Evolutionary conservation across 2,113 vertebrate species (phyloP).

Genomic region (Columba livia): DNA sequence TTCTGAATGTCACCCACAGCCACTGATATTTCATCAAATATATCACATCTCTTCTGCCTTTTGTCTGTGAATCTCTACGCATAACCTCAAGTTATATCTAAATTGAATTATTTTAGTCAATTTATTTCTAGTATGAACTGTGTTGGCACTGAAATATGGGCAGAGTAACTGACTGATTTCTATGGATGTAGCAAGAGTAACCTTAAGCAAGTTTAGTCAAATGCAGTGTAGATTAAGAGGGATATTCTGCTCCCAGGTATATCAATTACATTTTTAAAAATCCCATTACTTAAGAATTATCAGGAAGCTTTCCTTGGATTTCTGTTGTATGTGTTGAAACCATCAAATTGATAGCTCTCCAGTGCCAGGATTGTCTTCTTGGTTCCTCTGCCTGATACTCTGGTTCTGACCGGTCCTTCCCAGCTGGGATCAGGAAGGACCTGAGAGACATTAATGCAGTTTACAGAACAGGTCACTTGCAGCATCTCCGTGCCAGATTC

Average conservation of each 20-base stretch:
- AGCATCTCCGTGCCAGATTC: neutral
- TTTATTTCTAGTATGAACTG: neutral
- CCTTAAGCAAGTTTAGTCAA: neutral
- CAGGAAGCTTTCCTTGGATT: neutral
- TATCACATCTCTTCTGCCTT: neutral
- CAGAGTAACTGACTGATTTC: neutral
- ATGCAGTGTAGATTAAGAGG: neutral
- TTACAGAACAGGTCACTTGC: neutral
- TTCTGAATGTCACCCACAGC: slow-evolving; percentile 40
- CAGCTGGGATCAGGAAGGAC: neutral
- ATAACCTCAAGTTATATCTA: neutral
- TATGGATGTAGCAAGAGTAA: neutral
- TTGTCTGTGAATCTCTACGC: neutral
- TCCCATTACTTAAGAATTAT: neutral
- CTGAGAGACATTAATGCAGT: neutral
- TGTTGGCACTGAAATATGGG: neutral
- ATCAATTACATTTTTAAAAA: neutral
- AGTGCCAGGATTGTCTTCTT: neutral
- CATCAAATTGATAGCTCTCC: neutral
- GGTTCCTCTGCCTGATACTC: neutral
- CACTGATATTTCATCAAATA: slow-evolving; percentile 21
- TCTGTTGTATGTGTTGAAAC: neutral
- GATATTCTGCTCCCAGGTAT: neutral
- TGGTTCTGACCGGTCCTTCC: neutral
- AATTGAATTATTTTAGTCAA: neutral